A percentile compares a stretch with the other conserved stretches of the same genome.
Conservation (phyloP, 2,888 invertebrate species). For the Calameuta pallipes region DNA sequence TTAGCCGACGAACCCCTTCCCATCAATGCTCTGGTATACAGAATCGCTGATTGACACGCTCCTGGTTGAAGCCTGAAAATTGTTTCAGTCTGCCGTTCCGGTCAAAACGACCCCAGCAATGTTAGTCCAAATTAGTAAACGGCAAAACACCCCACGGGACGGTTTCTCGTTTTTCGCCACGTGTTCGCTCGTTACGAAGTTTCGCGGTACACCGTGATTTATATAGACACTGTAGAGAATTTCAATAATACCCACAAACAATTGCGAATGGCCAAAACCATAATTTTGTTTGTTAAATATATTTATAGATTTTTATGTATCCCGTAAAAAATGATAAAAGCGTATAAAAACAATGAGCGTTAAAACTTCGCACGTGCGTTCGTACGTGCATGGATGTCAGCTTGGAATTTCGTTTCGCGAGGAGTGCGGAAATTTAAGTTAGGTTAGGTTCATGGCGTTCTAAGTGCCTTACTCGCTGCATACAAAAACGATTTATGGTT, state of each 20-base stretch:
- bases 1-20: conserved; percentile 7
- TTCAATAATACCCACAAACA: neutral
- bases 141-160: neutral
- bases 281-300: neutral
- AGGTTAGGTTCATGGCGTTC: neutral
- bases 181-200: neutral
- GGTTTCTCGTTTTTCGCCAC: neutral
- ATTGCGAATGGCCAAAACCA: neutral
- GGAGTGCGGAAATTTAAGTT: neutral
- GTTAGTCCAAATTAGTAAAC: conserved; percentile 28
- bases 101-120: conserved; percentile 5
- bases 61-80: conserved; percentile 19
- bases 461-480: neutral
- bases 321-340: neutral
- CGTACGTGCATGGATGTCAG: neutral
- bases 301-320: neutral
- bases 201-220: neutral
- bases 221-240: neutral
- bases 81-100: conserved; percentile 21
- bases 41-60: conserved; percentile 16
- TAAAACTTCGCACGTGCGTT: neutral
- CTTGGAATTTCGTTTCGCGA: neutral
- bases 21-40: neutral
- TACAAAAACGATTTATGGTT: neutral
- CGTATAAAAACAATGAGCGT: neutral